Evolutionary conservation across 35 echinoderm and acorn worm species (phyloP), one percentile per base, ranked within the genome.

Genomic region (Amphiura filiformis): DNA sequence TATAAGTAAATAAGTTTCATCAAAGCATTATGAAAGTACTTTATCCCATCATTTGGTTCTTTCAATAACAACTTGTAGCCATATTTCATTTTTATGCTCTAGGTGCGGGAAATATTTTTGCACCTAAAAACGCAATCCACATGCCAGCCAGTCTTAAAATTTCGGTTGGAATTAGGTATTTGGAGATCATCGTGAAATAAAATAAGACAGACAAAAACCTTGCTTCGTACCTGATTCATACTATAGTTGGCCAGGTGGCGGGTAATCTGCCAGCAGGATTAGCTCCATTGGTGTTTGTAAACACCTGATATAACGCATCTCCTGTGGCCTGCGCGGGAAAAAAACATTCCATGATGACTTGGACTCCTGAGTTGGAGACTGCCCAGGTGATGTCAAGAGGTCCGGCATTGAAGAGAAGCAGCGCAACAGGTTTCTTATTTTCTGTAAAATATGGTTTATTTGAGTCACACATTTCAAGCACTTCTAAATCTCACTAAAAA

Each of bases 321-420:
- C 96, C 96, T 17, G 96, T 99, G 1, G 96, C 92, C 81, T 99
- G 96, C 0, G 84, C 82, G 20, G 96, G 96, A 56, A 92, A 95
- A 90, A 99, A 99, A 32, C 96, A 99, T 39, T 99, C 96, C 26
- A 99, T 76, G 18, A 99, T 99, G 1, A 82, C 96, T 78, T 78
- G 80, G 17, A 99, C 90, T 23, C 35, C 64, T 13, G 82, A 49
- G 37, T 79, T 92, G 17, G 81, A 1, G 32, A 92, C 37, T 40
- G 93, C 93, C 93, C 93, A 94, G 3, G 79, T 84, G 30, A 99
- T 91, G 81, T 99, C 91, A 4, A 99, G 70, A 31, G 96, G 96
- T 37, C 96, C 96, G 85, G 93, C 96, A 37, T 99, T 95, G 90
- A 99, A 99, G 34, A 99, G 87, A 4, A 99, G 82, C 5, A 99